Evolutionary conservation across 2,113 vertebrate species (phyloP), one percentile per base, ranked within the genome.

Genomic region (Larimichthys crocea): DNA sequence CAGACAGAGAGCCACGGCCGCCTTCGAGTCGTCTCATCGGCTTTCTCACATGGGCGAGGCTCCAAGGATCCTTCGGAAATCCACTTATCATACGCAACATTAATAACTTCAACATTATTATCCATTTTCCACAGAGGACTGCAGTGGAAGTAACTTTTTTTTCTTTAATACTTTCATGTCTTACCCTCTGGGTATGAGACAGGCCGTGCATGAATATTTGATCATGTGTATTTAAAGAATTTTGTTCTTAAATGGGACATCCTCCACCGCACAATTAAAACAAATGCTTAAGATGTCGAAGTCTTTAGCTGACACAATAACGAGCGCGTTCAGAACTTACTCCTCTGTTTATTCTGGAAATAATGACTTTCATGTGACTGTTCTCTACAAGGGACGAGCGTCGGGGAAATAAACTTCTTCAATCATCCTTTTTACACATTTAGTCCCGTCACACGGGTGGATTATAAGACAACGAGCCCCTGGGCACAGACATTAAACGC

Each of bases 181-280:
- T 71, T 16, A 26, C 61, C 85, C 88, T 78, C 55, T 24, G 83
- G 88, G 74, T 68, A 57, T 0, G 68, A 72, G 86, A 80, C 87
- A 65, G 83, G 52, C 72, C 61, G 86, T 16, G 24, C 57, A 79
- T 90, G 67, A 87, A 84, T 87, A 86, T 89, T 92, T 88, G 49
- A 90, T 76, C 35, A 29, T 53, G 79, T 89, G 79, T 84, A 88
- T 89, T 89, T 83, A 89, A 86, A 80, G 75, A 80, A 48, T 85
- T 85, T 85, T 68, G 74, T 66, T 76, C 74, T 84, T 84, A 84
- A 85, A 87, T 65, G 77, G 78, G 80, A 84, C 80, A 64, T 89
- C 84, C 73, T 88, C 73, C 52, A 66, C 17, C 61, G 53, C 73
- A 40, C 4, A 63, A 65, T 75, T 76, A 74, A 85, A 86, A 76